phyloP scores from a whole-genome alignment of 1,140 invertebrate genomes.

The Samia ricini region DNA sequence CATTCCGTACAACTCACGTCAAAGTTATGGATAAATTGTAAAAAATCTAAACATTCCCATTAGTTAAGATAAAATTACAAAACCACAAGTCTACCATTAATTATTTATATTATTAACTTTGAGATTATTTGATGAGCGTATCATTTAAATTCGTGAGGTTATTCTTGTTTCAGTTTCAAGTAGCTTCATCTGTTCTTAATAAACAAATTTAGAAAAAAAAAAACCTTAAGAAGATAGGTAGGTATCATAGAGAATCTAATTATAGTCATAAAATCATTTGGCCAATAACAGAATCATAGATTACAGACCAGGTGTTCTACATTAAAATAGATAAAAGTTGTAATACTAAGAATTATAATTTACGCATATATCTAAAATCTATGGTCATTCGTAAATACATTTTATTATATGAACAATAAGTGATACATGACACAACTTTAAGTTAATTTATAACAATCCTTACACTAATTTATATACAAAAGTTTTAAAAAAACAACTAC shows the following conservation, averaged over 20 bases:
- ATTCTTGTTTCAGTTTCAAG: conserved; percentile 46
- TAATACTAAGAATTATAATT: conserved; percentile 32
- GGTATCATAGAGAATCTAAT: too few relatives aligned
- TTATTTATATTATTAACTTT: conserved; percentile 45
- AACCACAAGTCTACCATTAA: conserved; percentile 55
- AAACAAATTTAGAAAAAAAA: background rate
- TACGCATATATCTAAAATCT: conserved; percentile 33
- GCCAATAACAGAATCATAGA: conserved; percentile 2
- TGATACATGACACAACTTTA: conserved; percentile 40
- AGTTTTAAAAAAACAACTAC: conserved; percentile 21
- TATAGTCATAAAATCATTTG: background rate
- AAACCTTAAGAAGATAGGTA: too few relatives aligned
- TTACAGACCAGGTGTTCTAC: conserved; percentile 35
- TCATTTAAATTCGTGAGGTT: conserved; percentile 67
- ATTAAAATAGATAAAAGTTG: conserved; percentile 33
- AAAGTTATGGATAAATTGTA: conserved; percentile 32
- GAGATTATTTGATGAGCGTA: conserved; percentile 48
- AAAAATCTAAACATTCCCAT: conserved; percentile 68
- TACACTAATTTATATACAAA: conserved; percentile 58
- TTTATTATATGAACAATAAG: conserved; percentile 39
- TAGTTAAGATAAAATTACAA: conserved; percentile 48
- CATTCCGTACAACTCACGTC: conserved; percentile 15
- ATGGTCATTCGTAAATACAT: conserved; percentile 30
- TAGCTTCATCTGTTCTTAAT: conserved; percentile 1
- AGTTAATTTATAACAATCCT: conserved; percentile 59